Base-by-base conservation (phyloP, 1,140 invertebrate species). In the Zophobas atratus region DNA sequence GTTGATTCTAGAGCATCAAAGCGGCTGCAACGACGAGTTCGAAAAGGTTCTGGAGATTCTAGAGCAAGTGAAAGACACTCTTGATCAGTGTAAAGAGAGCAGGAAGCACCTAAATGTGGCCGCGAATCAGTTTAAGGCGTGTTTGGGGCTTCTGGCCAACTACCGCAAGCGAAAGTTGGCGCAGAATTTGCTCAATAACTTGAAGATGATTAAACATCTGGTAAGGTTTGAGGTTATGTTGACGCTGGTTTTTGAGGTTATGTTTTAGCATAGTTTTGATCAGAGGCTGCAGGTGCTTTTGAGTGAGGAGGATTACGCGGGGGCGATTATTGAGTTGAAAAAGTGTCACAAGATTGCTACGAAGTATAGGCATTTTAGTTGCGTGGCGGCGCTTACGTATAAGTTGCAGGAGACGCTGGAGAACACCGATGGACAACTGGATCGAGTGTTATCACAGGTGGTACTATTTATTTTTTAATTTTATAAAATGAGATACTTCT, bases 381-480 rank as follows among this genome's bases (percentile, higher is more conserved):
- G 96, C 82, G 94, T 98, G 49, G 92, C 94, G 70, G 95, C 96
- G 70, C 86, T 98, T n/a, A 92, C 91, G 55, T 91, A 91, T 79
- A 95, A 98, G 84, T 87, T 99, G 0, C 95, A 98, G 86, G 97
- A 98, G 84, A 98, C 95, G 0, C 87, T 99, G 57, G 94, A 95
- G 77, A 92, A 96, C 88, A 96, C 96, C 0, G 97, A 99, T 86
- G 95, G 97, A 82, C 95, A 96, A 81, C 86, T 99, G 57, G 97
- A 99, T 85, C 90, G 92, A 2, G 96, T 96, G 0, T 87, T 99
- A 4, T 92, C 96, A 1, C 94, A 93, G 83, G 92, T 95, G 20
- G 20, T 20, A 20, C 20, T 20, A 20, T 20, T 20, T 20, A 20
- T 20, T 20, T 20, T 20, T 20, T 20, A 20, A 20, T 20, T 20